A percentile compares a stretch with the other conserved stretches of the same genome.
phyloP scores from a whole-genome alignment of 1,140 invertebrate genomes.

The Aphelenchoides fujianensis region DNA sequence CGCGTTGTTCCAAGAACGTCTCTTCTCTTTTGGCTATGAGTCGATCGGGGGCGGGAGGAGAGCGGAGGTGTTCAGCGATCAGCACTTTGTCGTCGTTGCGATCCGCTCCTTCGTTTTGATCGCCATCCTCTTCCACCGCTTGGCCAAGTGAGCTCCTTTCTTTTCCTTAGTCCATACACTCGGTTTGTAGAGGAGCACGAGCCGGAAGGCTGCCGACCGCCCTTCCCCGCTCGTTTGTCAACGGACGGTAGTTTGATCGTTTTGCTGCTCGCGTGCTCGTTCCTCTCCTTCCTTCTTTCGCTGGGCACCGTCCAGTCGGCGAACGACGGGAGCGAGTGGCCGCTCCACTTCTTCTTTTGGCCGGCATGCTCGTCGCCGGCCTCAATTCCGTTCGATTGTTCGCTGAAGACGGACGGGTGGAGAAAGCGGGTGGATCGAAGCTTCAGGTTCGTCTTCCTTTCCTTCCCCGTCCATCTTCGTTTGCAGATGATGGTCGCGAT shows the following conservation, averaged over 20 bases:
- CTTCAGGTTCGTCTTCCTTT: not conserved
- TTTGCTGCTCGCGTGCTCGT: not conserved
- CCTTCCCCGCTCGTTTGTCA: too few species aligned
- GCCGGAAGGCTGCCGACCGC: too few species aligned
- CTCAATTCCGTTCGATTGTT: not conserved
- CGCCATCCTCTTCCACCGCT: not conserved
- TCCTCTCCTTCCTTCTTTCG: not conserved
- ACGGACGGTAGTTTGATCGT: too few species aligned
- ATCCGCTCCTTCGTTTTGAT: conserved; percentile 3
- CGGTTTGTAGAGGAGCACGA: too few species aligned
- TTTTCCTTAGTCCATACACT: too few species aligned
- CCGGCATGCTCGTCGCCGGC: too few species aligned
- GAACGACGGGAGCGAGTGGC: not conserved
- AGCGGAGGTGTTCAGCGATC: not conserved
- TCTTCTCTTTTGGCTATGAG: not conserved
- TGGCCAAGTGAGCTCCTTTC: not conserved
- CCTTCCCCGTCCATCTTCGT: not conserved
- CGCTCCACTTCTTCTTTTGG: not conserved
- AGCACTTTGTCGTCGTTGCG: not conserved
- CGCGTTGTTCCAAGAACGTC: conserved; percentile 6
- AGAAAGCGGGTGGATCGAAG: not conserved
- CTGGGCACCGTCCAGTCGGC: not conserved
- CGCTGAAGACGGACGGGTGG: not conserved
- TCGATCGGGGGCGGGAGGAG: not conserved
- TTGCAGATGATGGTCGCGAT: conserved; percentile 9